Evolutionary conservation across 2,797 vertebrate genomes (phyloP).

Genomic region (Sus cebifrons): DNA sequence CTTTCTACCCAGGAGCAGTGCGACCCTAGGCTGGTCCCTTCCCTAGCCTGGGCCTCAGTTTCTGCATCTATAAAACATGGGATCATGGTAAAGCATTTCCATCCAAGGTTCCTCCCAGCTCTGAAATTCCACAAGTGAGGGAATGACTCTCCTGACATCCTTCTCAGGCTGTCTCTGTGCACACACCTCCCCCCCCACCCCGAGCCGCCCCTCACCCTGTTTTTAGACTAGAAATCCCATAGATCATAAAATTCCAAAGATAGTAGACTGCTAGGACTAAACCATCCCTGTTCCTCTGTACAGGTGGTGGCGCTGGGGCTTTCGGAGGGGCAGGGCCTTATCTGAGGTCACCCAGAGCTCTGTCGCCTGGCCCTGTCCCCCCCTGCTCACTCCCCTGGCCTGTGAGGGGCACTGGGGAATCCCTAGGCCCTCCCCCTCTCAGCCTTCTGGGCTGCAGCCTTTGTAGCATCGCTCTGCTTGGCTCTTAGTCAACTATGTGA

Average conservation of each 20-base stretch:
- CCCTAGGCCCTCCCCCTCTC: constrained; percentile 54
- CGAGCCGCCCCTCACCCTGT: neutral
- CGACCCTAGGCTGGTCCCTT: neutral
- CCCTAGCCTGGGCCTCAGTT: constrained; percentile 17
- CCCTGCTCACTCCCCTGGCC: neutral
- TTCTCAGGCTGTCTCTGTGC: neutral
- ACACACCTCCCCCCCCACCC: neutral
- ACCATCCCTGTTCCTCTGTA: neutral
- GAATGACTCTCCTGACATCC: neutral
- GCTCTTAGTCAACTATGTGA: constrained; percentile 87
- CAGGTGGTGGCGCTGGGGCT: neutral
- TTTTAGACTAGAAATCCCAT: constrained; percentile 70
- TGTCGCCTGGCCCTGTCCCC: neutral
- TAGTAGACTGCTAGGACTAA: constrained; percentile 26
- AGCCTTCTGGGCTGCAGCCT: constrained; percentile 80
- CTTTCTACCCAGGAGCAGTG: neutral
- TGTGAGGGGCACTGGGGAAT: neutral
- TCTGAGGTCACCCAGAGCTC: neutral
- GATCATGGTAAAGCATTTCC: neutral
- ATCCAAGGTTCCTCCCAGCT: neutral
- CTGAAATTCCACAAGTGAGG: constrained; percentile 40
- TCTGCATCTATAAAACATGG: neutral
- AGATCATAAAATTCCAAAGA: constrained; percentile 76
- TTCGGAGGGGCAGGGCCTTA: neutral
- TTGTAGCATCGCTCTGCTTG: constrained; percentile 89